Conservation (phyloP, 1,140 invertebrate species). For the Halictus rubicundus region DNA sequence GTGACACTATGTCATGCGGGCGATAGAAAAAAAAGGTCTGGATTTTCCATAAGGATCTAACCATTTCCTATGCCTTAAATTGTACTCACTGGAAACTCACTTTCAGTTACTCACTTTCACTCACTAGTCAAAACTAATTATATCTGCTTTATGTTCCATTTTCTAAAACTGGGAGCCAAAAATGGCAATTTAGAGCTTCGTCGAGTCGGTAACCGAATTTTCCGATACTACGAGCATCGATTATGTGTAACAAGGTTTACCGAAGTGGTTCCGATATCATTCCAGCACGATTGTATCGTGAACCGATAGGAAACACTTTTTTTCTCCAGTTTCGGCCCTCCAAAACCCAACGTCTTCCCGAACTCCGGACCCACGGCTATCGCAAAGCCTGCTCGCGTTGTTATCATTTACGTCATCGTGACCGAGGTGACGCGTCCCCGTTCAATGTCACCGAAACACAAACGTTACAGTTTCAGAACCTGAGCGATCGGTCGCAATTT, state of each 20-base stretch:
- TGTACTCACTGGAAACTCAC: too few species aligned
- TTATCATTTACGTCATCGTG: conserved; percentile 40
- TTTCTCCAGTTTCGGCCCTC: too few species aligned
- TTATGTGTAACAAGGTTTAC: background rate
- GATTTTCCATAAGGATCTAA: background rate
- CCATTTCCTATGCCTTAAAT: too few species aligned
- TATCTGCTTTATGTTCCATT: too few species aligned
- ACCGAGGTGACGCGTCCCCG: conserved; percentile 35
- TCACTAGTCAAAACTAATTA: too few species aligned
- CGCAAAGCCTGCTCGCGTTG: conserved; percentile 22
- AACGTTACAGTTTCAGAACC: conserved; percentile 46
- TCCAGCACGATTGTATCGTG: background rate
- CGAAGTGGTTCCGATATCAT: background rate
- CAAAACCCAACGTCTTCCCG: background rate
- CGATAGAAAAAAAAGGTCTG: background rate
- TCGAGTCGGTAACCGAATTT: too few species aligned
- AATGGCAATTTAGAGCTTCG: too few species aligned
- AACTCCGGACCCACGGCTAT: background rate
- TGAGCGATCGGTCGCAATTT: conserved; percentile 22
- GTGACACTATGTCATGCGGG: too few species aligned
- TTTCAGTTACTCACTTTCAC: too few species aligned
- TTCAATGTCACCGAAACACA: conserved; percentile 37
- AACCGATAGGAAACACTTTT: background rate
- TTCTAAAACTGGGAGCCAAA: too few species aligned
- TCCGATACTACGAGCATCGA: too few species aligned